These are phyloP conservation scores for Venusia cambrica DNA, from an alignment of 2,888 invertebrate species.

Conservation along the genomic window DNA sequence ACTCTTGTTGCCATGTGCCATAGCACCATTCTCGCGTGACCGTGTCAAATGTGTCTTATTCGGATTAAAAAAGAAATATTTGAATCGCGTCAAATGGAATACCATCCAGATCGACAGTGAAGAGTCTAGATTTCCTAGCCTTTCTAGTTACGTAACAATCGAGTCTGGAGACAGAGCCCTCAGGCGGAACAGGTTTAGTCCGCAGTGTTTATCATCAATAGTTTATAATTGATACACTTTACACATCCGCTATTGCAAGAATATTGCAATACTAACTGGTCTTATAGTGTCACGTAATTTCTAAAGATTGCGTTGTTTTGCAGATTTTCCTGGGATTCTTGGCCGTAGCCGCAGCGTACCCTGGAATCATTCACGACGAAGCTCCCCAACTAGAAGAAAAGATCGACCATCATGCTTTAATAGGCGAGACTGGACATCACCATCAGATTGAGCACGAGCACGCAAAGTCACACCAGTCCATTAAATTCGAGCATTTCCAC, in stretches of 20 bases:
- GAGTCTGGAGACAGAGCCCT: constrained; percentile 41
- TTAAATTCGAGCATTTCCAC: constrained; percentile 86
- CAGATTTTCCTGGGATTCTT: constrained; percentile 76
- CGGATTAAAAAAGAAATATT: too few species aligned
- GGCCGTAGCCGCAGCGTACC: constrained; percentile 67
- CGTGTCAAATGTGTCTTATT: constrained; percentile 28
- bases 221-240: constrained; percentile 23
- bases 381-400: constrained; percentile 61
- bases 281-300: too few species aligned
- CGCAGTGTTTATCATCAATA: constrained; percentile 27
- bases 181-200: constrained; percentile 46
- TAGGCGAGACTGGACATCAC: constrained; percentile 78
- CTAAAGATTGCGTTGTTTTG: constrained; percentile 14
- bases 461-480: constrained; percentile 85
- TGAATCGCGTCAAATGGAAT: constrained; percentile 13
- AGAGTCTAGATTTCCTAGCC: constrained; percentile 45
- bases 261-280: too few species aligned
- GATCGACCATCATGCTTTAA: constrained; percentile 59
- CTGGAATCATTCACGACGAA: constrained; percentile 70
- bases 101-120: constrained; percentile 45
- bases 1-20: constrained; percentile 30
- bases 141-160: constrained; percentile 53
- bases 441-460: constrained; percentile 83
- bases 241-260: constrained; percentile 15
- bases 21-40: constrained; percentile 25